Percentiles rank a stretch among this genome's conserved stretches.
Conservation (phyloP, 2,888 invertebrate genomes). For the Hydrotaea cyrtoneurina region DNA sequence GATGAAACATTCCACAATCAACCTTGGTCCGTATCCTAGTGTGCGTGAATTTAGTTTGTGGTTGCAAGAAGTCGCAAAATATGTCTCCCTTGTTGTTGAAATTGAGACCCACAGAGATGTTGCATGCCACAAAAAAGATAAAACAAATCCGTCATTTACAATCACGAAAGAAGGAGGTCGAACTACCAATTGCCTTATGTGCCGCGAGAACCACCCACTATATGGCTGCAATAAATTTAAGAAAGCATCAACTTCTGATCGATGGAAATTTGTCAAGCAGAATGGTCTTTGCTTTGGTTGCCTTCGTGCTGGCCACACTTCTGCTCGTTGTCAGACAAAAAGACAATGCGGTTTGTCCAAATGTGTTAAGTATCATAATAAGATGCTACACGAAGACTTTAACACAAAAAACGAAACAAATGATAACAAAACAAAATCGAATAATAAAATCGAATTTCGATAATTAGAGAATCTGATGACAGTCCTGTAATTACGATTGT, state of each 20-base stretch:
- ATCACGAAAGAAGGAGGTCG: slow-evolving; percentile 8
- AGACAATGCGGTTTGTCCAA: slow-evolving; percentile 43
- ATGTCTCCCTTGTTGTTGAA: slow-evolving; percentile 40
- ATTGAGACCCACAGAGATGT: slow-evolving; percentile 19
- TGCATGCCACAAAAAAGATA: slow-evolving; percentile 22
- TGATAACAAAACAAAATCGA: neutral
- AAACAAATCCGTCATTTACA: slow-evolving; percentile 37
- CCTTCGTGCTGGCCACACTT: slow-evolving; percentile 36
- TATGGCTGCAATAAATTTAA: slow-evolving; percentile 46
- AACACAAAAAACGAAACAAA: neutral
- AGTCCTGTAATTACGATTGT: slow-evolving; percentile 41
- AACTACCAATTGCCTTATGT: slow-evolving; percentile 35
- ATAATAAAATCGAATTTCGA: neutral
- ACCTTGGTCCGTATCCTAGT: slow-evolving; percentile 26
- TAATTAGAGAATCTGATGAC: neutral
- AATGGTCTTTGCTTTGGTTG: slow-evolving; percentile 45
- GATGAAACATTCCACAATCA: slow-evolving; percentile 33
- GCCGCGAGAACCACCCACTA: slow-evolving; percentile 22
- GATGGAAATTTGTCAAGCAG: slow-evolving; percentile 38
- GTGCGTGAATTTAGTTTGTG: slow-evolving; percentile 43
- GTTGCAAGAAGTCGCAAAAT: slow-evolving; percentile 45
- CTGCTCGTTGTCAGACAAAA: slow-evolving; percentile 14
- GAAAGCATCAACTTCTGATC: slow-evolving; percentile 5
- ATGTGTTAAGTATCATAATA: slow-evolving; percentile 45
- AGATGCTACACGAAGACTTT: slow-evolving; percentile 39